Conservation (phyloP, 2,113 vertebrate species). For the Myrmecophaga tridactyla region DNA sequence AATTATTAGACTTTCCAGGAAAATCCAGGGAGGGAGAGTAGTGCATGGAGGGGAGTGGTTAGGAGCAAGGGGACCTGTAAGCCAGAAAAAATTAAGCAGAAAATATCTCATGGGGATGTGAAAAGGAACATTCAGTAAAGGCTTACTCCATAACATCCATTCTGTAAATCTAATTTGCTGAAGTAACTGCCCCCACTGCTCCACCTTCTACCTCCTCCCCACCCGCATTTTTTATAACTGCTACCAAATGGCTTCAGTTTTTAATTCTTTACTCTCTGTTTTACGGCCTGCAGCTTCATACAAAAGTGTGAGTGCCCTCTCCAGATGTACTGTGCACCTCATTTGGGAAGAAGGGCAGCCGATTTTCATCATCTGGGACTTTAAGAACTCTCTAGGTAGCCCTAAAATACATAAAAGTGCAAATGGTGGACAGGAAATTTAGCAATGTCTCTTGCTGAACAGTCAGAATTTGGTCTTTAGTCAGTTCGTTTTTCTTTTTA, state of each 20-base stretch:
- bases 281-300: slow-evolving; percentile 55
- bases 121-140: slow-evolving; percentile 58
- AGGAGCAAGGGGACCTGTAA: neutral
- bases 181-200: neutral
- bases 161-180: slow-evolving; percentile 42
- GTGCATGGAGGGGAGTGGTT: neutral
- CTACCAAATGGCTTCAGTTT: slow-evolving; percentile 76
- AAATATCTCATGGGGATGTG: slow-evolving; percentile 43
- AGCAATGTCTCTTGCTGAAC: slow-evolving; percentile 34
- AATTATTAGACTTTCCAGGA: slow-evolving; percentile 57
- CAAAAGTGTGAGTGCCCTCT: slow-evolving; percentile 59
- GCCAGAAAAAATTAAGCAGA: neutral
- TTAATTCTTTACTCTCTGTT: slow-evolving; percentile 76
- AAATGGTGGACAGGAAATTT: slow-evolving; percentile 66
- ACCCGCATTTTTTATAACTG: slow-evolving; percentile 52
- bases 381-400: slow-evolving; percentile 69
- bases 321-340: slow-evolving; percentile 61
- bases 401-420: slow-evolving; percentile 63
- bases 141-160: slow-evolving; percentile 50
- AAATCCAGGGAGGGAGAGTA: neutral
- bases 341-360: slow-evolving; percentile 29
- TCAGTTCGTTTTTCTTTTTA: slow-evolving; percentile 38
- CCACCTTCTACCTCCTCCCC: slow-evolving; percentile 32
- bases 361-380: slow-evolving; percentile 69
- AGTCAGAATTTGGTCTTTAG: neutral